phyloP scores from a whole-genome alignment of 2,888 invertebrate species.

The Octonoba sinensis region DNA sequence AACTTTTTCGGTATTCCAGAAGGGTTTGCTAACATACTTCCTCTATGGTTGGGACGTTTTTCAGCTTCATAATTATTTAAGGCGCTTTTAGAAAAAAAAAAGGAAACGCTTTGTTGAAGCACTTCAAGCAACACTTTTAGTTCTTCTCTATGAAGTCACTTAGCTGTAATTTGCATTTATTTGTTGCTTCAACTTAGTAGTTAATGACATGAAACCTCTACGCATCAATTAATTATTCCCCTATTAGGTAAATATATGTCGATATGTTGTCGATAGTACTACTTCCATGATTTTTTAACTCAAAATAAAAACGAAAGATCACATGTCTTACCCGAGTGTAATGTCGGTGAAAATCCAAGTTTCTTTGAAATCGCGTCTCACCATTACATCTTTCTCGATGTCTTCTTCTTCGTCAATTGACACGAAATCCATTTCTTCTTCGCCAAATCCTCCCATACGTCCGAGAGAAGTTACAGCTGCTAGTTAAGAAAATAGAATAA shows the following conservation, averaged over 20 bases:
- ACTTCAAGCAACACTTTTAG: neutral
- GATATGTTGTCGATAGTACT: too few species aligned
- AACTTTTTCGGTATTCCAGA: too few species aligned
- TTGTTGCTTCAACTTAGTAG: too few species aligned
- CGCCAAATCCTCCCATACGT: constrained; percentile 13
- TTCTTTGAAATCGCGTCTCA: constrained; percentile 66
- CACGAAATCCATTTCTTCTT: constrained; percentile 14
- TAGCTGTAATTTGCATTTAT: too few species aligned
- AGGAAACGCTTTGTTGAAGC: neutral
- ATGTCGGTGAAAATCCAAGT: constrained; percentile 66
- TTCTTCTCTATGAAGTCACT: too few species aligned
- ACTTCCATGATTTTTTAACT: too few species aligned
- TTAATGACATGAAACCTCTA: too few species aligned
- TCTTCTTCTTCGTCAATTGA: constrained; percentile 29
- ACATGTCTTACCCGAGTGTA: constrained; percentile 45
- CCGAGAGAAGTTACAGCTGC: constrained; percentile 7
- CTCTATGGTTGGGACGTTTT: too few species aligned
- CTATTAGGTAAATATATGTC: too few species aligned
- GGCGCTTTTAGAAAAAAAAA: neutral
- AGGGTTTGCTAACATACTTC: too few species aligned
- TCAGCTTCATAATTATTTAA: too few species aligned
- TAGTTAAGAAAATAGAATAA: neutral
- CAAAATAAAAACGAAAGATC: neutral
- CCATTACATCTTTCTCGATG: constrained; percentile 44
- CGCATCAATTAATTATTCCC: too few species aligned